Base-by-base conservation (phyloP, 2,797 vertebrate species). In the Melanotaenia pygmaea region DNA sequence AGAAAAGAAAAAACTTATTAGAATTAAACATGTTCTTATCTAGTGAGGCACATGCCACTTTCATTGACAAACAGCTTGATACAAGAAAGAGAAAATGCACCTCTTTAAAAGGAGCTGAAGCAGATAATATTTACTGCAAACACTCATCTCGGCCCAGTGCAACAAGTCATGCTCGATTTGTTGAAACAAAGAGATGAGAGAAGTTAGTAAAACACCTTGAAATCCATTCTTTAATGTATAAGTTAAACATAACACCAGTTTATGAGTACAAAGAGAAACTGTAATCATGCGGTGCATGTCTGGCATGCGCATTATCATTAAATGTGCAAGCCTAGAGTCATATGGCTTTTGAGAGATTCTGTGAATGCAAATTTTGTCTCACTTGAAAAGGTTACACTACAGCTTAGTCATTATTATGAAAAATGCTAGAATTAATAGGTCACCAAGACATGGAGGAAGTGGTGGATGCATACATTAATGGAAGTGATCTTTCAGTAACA, bases 341-440 rank as follows among this genome's bases (percentile, higher is more conserved):
- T 74, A 73, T 35, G 61, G 65, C 54, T 70, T 77, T 66, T 76
- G 72, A 84, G 66, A 64, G 82, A 79, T 68, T 7, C 66, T 13
- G 28, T 72, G 71, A 84, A 89, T 85, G 69, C 72, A 64, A 63
- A 81, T 70, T 63, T 62, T 67, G 64, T 79, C 72, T 45, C 32
- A 22, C 28, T 40, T 62, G 76, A 86, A 89, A 90, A 90, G 86
- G 85, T 88, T 89, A 85, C 58, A 63, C 34, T 43, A 54, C 68
- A 82, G 78, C 54, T 73, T 63, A 71, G 70, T 81, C 60, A 84
- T 37, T 74, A 35, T 61, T 5, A 53, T 40, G 45, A 28, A 51
- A 83, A 86, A 81, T 63, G 51, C 50, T 60, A 24, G 37, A 80
- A 84, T 71, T 79, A 79, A 84, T 69, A 82, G 72, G 82, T 80